These are phyloP conservation scores for Leuctra nigra DNA, from an alignment of 2,888 invertebrate species.

Conservation along the genomic window DNA sequence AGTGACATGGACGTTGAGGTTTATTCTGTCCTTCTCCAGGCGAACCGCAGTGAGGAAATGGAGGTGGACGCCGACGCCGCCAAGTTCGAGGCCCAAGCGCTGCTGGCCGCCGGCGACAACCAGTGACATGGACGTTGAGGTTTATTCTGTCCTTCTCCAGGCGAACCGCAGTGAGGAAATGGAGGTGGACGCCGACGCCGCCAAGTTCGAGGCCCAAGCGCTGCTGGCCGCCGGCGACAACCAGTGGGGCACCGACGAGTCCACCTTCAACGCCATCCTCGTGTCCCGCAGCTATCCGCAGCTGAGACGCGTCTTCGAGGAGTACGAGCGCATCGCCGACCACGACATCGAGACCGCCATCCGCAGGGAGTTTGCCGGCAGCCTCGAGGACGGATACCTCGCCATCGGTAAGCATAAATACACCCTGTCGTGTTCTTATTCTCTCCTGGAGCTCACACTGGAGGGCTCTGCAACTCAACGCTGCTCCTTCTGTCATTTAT, in stretches of 20 bases:
- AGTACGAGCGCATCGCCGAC: conserved; percentile 42
- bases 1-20: no score
- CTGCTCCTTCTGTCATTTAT: no score
- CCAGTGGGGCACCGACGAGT: conserved; percentile 44
- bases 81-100: conserved; percentile 41
- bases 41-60: conserved; percentile 44
- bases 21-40: conserved; percentile 31
- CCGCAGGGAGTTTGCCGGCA: conserved; percentile 41
- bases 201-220: conserved; percentile 42
- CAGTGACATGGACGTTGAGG: no score
- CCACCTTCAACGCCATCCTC: conserved; percentile 42
- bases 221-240: conserved; percentile 37
- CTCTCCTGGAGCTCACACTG: no score
- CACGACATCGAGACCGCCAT: conserved; percentile 40
- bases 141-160: conserved; percentile 29
- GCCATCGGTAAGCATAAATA: conserved; percentile 39
- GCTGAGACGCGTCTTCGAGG: conserved; percentile 41
- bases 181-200: conserved; percentile 41
- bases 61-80: conserved; percentile 42
- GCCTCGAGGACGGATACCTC: conserved; percentile 40
- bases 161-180: conserved; percentile 45
- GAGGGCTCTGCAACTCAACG: no score
- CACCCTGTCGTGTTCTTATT: no score
- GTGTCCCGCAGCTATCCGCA: conserved; percentile 45
- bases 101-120: conserved; percentile 37